phyloP scores from a whole-genome alignment of 2,888 invertebrate species.

The Sinopyrophorus schimmeli region DNA sequence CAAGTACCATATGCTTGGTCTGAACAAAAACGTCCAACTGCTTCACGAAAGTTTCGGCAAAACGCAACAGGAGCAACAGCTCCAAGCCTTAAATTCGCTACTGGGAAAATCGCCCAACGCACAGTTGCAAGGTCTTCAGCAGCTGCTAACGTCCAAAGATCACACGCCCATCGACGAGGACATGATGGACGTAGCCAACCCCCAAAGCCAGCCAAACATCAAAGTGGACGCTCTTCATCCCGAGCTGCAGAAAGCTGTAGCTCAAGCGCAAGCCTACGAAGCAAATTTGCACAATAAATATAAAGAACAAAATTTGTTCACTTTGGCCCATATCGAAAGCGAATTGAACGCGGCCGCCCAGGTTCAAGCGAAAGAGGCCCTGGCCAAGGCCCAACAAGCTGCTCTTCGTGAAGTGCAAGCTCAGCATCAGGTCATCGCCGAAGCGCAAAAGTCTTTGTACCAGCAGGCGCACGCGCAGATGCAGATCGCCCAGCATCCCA shows the following conservation, averaged over 20 bases:
- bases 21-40: conserved; percentile 2
- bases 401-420: conserved; percentile 44
- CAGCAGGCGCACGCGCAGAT: too few species aligned
- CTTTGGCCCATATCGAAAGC: conserved; percentile 39
- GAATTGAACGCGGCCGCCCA: conserved; percentile 47
- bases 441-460: not conserved
- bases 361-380: conserved; percentile 44
- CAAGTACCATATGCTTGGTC: too few species aligned
- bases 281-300: not conserved
- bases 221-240: conserved; percentile 26
- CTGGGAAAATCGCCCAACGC: conserved; percentile 58
- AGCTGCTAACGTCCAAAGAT: conserved; percentile 49
- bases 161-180: conserved; percentile 56
- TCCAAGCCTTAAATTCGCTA: conserved; percentile 56
- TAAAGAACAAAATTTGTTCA: conserved; percentile 1
- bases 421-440: conserved; percentile 35
- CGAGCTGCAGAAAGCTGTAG: not conserved
- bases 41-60: conserved; percentile 6
- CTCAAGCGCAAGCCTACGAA: not conserved
- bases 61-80: conserved; percentile 29
- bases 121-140: conserved; percentile 59
- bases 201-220: conserved; percentile 41
- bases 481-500: too few species aligned
- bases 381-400: conserved; percentile 45
- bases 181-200: conserved; percentile 55